Evolutionary conservation across 2,797 vertebrate species (phyloP).

Genomic region (Cercopithecus petaurista): DNA sequence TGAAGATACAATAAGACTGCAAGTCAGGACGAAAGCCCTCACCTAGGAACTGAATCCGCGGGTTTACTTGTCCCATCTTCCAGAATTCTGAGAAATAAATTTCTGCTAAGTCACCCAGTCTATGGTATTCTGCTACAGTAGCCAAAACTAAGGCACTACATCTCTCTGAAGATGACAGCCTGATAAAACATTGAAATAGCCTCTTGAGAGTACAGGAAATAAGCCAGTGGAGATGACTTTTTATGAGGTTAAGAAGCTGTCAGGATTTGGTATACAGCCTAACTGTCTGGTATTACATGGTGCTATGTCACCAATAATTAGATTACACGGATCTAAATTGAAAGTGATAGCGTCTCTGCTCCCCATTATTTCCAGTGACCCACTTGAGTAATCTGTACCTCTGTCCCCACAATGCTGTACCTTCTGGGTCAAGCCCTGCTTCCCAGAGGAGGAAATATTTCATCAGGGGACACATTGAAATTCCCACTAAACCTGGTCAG

Average conservation of each 20-base stretch:
- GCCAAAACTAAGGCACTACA: not conserved
- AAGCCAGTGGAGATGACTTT: not conserved
- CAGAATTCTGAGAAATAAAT: not conserved
- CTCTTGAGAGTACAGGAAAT: accelerated
- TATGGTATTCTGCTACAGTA: not conserved
- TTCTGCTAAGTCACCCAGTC: not conserved
- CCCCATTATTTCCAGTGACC: not conserved
- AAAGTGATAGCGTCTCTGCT: not conserved
- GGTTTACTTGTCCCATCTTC: not conserved
- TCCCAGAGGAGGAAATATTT: not conserved
- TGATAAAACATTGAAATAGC: not conserved
- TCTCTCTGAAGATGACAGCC: not conserved
- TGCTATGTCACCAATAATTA: not conserved
- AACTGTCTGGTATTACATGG: not conserved
- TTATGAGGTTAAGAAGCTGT: too few relatives aligned
- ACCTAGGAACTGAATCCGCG: not conserved
- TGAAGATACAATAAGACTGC: not conserved
- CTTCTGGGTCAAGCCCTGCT: not conserved
- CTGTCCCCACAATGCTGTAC: not conserved
- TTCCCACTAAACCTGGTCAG: not conserved
- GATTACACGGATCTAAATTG: not conserved
- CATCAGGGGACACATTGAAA: not conserved
- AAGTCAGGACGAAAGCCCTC: not conserved
- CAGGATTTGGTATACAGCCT: not conserved
- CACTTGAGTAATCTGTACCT: not conserved